Conservation (phyloP, 2,797 vertebrate genomes). For the Crypturellus tataupa region DNA sequence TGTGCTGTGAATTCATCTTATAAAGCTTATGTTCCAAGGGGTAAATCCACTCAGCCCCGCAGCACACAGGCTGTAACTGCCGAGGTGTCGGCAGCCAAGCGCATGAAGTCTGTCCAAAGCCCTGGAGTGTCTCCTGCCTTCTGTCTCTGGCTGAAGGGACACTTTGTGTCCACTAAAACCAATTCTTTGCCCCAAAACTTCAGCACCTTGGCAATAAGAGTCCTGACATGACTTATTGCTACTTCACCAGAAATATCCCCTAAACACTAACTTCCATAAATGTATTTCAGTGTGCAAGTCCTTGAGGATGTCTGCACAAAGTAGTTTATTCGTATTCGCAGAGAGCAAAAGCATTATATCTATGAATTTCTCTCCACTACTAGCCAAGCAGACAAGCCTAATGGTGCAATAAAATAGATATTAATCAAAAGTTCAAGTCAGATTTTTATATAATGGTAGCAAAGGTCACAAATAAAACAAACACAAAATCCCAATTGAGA, state of each 20-base stretch:
- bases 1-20: neutral
- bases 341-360: neutral
- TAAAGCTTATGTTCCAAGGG: neutral
- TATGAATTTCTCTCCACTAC: constrained; percentile 38
- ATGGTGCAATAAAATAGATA: constrained; percentile 49
- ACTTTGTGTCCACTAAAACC: neutral
- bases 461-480: constrained; percentile 13
- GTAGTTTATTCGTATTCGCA: constrained; percentile 39
- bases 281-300: neutral
- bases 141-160: neutral
- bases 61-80: neutral
- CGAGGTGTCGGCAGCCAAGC: neutral
- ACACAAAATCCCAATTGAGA: neutral
- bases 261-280: constrained; percentile 37
- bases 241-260: constrained; percentile 7
- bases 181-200: neutral
- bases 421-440: constrained; percentile 47
- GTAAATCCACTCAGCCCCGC: neutral
- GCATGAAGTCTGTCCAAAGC: neutral
- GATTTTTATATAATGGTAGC: constrained; percentile 21
- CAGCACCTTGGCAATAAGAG: neutral
- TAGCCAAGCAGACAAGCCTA: constrained; percentile 46
- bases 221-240: constrained; percentile 2
- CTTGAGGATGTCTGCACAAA: constrained; percentile 24
- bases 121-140: neutral